Evolutionary conservation across 2,797 vertebrate species (phyloP), one percentile per base, ranked within the genome.

Genomic region (Benthosema pterotum): DNA sequence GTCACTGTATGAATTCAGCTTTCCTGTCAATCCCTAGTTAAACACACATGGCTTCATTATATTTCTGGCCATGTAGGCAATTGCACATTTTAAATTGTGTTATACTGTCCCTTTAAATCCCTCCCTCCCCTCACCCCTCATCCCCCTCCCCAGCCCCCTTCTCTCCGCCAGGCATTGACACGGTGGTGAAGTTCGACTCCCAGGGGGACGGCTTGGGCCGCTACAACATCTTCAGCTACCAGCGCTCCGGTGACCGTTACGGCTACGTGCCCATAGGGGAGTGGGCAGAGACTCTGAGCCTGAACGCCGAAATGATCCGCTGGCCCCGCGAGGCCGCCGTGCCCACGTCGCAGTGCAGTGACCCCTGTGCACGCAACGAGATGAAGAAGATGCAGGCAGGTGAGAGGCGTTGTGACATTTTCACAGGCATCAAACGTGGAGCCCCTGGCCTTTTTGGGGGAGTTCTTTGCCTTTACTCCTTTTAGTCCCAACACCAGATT

Each of bases 321-420:
- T 99, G 98, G 98, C 95, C 98, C 47, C 93, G 87, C 74, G 94
- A 87, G 4, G 67, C 89, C 12, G 67, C 89, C 12, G 84, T 87
- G 57, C 98, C 97, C 53, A 94, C 92, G 6, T 99, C 98, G 0
- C 98, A 99, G 78, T 99, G 98, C 90, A 99, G 98, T 0, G 97
- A 99, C 73, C 98, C 98, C 3, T 99, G 98, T 1, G 96, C 96
- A 60, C 94, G 91, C 50, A 98, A 99, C 0, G 98, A 99, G 89
- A 99, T 98, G 97, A 99, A 99, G 92, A 99, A 96, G 76, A 99
- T 98, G 96, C 98, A 99, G 70, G 97, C 97, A 46, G 97, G 97
- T 91, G 80, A 60, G 89, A 69, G 58, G 43, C 3, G 52, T 38
- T 11, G 15, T 25, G 16, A 14, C 11, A n/a, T 4, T n/a, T n/a